Evolutionary conservation across 2,113 vertebrate genomes (phyloP).

Genomic region (Plecotus auritus): DNA sequence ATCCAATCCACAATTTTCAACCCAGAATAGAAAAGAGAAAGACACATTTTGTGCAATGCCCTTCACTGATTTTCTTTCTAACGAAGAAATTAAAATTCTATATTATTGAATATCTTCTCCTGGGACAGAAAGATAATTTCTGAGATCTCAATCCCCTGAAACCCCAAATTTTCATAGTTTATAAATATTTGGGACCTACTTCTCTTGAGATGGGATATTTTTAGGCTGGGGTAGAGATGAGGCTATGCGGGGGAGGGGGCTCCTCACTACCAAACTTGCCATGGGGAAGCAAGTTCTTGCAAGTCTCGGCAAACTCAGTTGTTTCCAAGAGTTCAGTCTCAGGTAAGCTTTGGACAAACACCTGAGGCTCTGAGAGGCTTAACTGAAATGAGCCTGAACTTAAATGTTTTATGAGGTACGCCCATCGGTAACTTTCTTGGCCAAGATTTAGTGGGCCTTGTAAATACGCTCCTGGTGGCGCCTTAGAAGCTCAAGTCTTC

Average conservation of each 20-base stretch:
- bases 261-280: background rate
- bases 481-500: background rate
- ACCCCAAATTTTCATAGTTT: background rate
- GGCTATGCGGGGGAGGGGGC: background rate
- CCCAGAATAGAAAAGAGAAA: background rate
- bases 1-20: background rate
- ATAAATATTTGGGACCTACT: background rate
- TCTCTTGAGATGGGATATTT: background rate
- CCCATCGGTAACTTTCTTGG: constrained; percentile 67
- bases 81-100: background rate
- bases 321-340: constrained; percentile 64
- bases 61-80: background rate
- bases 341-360: constrained; percentile 70
- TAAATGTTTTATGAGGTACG: constrained; percentile 62
- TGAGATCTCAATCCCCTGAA: background rate
- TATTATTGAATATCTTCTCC: background rate
- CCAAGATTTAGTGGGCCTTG: constrained; percentile 39
- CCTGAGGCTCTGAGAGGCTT: constrained; percentile 67
- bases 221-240: background rate
- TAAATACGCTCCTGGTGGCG: background rate
- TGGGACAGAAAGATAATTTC: background rate
- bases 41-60: accelerated
- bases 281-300: constrained; percentile 34
- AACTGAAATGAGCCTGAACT: constrained; percentile 66
- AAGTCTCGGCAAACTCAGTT: constrained; percentile 31